These are phyloP conservation scores for Rhabdomys dilectus DNA, from an alignment of 2,113 vertebrate genomes.

Conservation along the genomic window DNA sequence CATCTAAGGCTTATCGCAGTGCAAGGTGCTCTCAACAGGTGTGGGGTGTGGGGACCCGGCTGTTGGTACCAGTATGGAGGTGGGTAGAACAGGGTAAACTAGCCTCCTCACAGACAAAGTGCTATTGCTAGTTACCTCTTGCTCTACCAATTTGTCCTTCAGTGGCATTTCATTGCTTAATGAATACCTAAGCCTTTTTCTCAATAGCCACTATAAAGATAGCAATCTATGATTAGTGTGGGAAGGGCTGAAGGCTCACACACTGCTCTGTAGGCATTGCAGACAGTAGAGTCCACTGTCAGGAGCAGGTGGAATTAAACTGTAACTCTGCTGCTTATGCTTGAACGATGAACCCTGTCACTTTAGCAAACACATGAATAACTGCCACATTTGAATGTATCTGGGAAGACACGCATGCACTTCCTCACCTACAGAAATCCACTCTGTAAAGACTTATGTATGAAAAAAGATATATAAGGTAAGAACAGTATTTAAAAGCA, in stretches of 20 bases:
- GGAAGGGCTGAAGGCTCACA: background rate
- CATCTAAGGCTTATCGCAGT: background rate
- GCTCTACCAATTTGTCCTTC: slow-evolving; percentile 25
- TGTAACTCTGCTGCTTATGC: background rate
- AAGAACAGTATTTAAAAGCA: too few relatives aligned
- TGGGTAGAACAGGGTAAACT: background rate
- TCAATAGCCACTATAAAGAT: slow-evolving; percentile 48
- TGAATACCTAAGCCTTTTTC: slow-evolving; percentile 13
- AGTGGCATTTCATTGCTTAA: slow-evolving; percentile 36
- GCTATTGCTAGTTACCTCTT: background rate
- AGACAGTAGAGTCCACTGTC: background rate
- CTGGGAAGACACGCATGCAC: background rate
- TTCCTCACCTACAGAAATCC: background rate
- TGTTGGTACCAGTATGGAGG: background rate
- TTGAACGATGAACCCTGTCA: slow-evolving; percentile 38
- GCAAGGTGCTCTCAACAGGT: background rate
- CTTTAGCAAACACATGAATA: slow-evolving; percentile 1
- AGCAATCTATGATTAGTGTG: slow-evolving; percentile 34
- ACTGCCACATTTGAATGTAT: background rate
- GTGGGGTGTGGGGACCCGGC: background rate
- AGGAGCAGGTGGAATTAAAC: background rate
- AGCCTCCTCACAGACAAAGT: background rate
- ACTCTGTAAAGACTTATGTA: slow-evolving; percentile 9
- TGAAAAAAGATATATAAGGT: background rate
- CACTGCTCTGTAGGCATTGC: background rate